These are phyloP conservation scores for Corythaeola cristata DNA, from an alignment of 2,113 vertebrate species.

Conservation along the genomic window DNA sequence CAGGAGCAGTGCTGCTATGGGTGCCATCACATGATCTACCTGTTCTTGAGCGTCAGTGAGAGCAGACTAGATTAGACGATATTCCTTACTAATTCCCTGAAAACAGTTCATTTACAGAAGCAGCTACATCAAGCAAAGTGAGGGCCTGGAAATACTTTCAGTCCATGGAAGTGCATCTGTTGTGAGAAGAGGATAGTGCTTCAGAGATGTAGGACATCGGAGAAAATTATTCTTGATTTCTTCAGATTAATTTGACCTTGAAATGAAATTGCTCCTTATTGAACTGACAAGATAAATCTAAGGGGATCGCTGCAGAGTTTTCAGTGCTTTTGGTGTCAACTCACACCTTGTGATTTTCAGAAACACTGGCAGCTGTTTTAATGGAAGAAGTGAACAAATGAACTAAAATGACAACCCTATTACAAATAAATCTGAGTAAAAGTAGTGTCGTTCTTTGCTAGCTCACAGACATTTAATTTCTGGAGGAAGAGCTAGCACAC, in stretches of 20 bases:
- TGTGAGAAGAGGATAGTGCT: not conserved
- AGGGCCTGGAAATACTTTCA: not conserved
- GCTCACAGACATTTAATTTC: not conserved
- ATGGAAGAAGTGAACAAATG: not conserved
- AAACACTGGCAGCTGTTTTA: not conserved
- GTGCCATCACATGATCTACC: rapidly evolving
- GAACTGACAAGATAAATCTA: not conserved
- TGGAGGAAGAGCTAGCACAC: not conserved
- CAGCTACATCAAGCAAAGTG: not conserved
- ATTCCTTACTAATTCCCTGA: not conserved
- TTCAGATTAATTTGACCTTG: not conserved
- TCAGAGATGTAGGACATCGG: not conserved
- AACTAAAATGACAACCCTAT: not conserved
- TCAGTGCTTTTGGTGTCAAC: not conserved
- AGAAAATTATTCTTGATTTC: not conserved
- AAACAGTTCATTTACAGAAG: not conserved
- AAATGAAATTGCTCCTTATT: not conserved
- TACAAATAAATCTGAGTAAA: not conserved
- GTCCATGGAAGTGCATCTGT: not conserved
- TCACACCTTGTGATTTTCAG: not conserved
- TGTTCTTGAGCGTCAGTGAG: not conserved
- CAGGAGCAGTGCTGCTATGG: not conserved
- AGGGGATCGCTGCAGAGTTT: not conserved
- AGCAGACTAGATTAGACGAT: not conserved
- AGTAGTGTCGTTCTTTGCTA: not conserved